Evolutionary conservation across 2,888 invertebrate genomes (phyloP).

Genomic region (Conomelus anceps): DNA sequence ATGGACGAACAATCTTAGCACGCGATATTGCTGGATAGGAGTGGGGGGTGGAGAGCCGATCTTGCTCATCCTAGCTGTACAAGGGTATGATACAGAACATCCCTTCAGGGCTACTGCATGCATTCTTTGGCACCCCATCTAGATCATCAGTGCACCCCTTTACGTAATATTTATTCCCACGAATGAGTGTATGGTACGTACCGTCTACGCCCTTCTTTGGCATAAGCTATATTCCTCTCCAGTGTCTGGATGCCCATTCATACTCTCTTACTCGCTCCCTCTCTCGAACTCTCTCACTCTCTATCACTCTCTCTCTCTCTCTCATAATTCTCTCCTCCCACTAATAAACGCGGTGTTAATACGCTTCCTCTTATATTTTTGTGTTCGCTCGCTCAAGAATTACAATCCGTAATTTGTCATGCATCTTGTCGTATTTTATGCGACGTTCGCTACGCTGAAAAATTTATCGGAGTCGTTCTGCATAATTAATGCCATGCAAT

Average conservation of each 20-base stretch:
- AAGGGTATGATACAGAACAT: neutral
- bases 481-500: neutral
- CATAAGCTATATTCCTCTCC: too few species aligned
- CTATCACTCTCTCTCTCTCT: too few species aligned
- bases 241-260: neutral
- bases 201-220: too few species aligned
- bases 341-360: neutral
- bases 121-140: neutral
- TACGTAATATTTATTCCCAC: neutral
- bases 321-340: neutral
- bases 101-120: too few species aligned
- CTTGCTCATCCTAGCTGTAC: neutral
- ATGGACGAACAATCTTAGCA: neutral
- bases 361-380: neutral
- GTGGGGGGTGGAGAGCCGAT: neutral
- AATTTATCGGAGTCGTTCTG: neutral
- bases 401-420: neutral
- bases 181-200: too few species aligned
- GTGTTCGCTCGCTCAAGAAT: neutral
- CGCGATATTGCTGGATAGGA: too few species aligned
- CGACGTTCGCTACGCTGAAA: neutral
- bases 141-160: neutral
- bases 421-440: neutral
- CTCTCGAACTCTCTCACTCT: neutral
- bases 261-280: neutral